Base-by-base conservation (phyloP, 1,140 invertebrate genomes). In the Dysdera silvatica region DNA sequence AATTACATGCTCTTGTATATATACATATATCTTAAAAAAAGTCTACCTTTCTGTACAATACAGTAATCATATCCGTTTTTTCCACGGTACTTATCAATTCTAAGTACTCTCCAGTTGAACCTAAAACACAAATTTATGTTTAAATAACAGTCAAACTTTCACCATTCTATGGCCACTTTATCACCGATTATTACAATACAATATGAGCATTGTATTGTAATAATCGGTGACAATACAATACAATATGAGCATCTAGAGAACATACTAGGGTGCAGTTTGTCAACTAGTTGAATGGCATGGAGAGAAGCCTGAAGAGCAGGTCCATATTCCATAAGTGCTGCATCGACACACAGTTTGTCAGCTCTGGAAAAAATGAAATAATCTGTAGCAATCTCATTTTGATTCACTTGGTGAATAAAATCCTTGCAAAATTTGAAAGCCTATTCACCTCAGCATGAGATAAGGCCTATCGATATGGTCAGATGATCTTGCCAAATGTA, bases 311-410 rank as follows among this genome's bases (percentile, higher is more conserved):
- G 87, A 20, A 88, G 76, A 0, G 87, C 87, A 12, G 87, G 84
- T 0, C 89, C 89, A 70, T 83, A 89, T 68, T 84, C 82, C 84
- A 89, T 88, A 31, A 87, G 74, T 0, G 87, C 87, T 37, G 83
- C 78, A 73, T 91, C 88, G 12, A 84, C 78, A 65, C 85, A 85
- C 10, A 88, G 72, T 63, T 85, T 82, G 45, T 83, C 82, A 3
- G 89, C 71, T n/a, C n/a, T n/a, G n/a, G n/a, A n/a, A n/a, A n/a
- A n/a, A n/a, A n/a, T n/a, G n/a, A n/a, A n/a, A n/a, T n/a, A n/a
- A n/a, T n/a, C n/a, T n/a, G n/a, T n/a, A n/a, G n/a, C n/a, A n/a
- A n/a, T n/a, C n/a, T n/a, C n/a, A n/a, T n/a, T n/a, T n/a, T n/a
- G n/a, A n/a, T n/a, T n/a, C n/a, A n/a, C n/a, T n/a, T n/a, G n/a